Evolutionary conservation across 2,113 vertebrate genomes (phyloP).

Genomic region (Callipepla squamata): DNA sequence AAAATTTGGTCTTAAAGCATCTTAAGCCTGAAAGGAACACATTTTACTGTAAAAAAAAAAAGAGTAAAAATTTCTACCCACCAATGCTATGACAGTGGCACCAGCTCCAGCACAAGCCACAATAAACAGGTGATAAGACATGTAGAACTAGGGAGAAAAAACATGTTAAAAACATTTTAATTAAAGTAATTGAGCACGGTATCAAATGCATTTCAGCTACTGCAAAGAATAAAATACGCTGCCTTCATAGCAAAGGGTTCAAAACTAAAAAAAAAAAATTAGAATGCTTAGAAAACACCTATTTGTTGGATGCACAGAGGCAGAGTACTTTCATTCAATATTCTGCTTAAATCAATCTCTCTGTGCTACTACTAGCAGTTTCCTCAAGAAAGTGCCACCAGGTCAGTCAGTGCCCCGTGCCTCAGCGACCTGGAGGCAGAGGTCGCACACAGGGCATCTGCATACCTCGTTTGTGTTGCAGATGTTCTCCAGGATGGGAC

Average conservation of each 20-base stretch:
- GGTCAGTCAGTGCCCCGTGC: not conserved
- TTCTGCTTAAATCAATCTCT: not conserved
- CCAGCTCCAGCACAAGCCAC: slow-evolving; percentile 97
- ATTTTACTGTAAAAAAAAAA: not conserved
- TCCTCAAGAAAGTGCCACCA: not conserved
- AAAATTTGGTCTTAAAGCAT: slow-evolving; percentile 1
- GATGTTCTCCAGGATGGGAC: slow-evolving; percentile 87
- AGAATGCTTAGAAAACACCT: not conserved
- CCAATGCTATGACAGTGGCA: slow-evolving; percentile 96
- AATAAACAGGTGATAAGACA: slow-evolving; percentile 98
- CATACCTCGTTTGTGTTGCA: slow-evolving; percentile 93
- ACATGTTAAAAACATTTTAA: not conserved
- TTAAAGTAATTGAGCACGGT: not conserved
- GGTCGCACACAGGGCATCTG: not conserved
- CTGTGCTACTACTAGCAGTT: not conserved
- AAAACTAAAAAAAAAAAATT: not conserved
- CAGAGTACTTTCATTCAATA: not conserved
- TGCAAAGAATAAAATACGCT: not conserved
- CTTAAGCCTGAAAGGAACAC: slow-evolving; percentile 39
- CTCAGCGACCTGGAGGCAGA: not conserved
- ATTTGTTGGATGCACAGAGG: not conserved
- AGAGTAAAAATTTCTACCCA: slow-evolving; percentile 77
- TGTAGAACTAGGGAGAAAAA: slow-evolving; percentile 88
- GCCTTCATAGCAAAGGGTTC: not conserved
- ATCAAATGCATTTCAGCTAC: not conserved